Percentiles rank a stretch among this genome's conserved stretches.
These are phyloP conservation scores for Carterocephalus palaemon DNA, from an alignment of 2,888 invertebrate genomes.

Conservation along the genomic window DNA sequence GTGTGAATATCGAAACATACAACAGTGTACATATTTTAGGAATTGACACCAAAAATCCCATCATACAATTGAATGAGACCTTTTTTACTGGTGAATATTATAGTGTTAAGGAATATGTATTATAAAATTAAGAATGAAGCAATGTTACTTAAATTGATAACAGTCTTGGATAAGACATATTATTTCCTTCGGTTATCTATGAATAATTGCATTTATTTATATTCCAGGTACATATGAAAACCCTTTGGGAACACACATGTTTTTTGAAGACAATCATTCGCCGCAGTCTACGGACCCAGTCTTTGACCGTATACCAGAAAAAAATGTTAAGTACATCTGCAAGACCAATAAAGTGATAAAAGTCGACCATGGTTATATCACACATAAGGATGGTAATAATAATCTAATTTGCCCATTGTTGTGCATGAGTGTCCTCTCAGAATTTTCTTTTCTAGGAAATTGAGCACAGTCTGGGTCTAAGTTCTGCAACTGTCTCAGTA, in stretches of 20 bases:
- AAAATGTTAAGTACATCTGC: constrained; percentile 77
- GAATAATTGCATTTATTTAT: neutral
- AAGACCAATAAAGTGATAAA: constrained; percentile 83
- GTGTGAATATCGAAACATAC: constrained; percentile 68
- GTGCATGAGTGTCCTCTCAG: too few relatives aligned
- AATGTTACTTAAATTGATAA: too few relatives aligned
- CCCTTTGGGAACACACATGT: constrained; percentile 84
- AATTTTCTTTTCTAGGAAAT: too few relatives aligned
- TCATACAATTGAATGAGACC: constrained; percentile 83
- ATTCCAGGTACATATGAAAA: constrained; percentile 82
- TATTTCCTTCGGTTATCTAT: too few relatives aligned
- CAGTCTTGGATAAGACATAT: too few relatives aligned
- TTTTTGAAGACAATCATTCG: constrained; percentile 82
- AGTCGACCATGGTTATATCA: constrained; percentile 83
- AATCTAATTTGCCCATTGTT: too few relatives aligned
- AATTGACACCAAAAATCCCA: constrained; percentile 79
- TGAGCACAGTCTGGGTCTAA: too few relatives aligned
- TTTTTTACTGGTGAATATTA: constrained; percentile 74
- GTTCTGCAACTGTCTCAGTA: too few relatives aligned
- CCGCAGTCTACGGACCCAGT: constrained; percentile 66
- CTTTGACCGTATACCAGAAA: constrained; percentile 78
- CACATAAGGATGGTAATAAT: constrained; percentile 58
- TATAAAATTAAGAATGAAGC: too few relatives aligned
- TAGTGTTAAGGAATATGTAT: too few relatives aligned
- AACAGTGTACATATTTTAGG: constrained; percentile 79